Conservation (phyloP, 2,888 invertebrate genomes). For the Ectropis crepuscularia region DNA sequence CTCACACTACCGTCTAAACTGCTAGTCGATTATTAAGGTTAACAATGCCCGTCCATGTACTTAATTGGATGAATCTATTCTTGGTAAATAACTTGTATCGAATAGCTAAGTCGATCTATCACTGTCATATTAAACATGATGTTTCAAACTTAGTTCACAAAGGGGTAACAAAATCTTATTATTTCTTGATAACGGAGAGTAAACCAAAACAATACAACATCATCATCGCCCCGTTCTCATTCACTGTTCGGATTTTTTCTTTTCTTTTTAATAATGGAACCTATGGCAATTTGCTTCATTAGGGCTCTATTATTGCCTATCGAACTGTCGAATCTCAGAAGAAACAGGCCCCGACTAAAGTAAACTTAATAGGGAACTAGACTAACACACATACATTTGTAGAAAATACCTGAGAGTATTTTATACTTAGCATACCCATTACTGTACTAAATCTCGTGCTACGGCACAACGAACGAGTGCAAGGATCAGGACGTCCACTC, state of each 20-base stretch:
- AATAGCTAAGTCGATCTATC: slow-evolving; percentile 23
- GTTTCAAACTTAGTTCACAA: slow-evolving; percentile 9
- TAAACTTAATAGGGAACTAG: too few species aligned
- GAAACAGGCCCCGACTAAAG: too few species aligned
- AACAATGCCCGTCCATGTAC: slow-evolving; percentile 14
- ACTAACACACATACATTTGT: too few species aligned
- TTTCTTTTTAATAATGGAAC: background rate
- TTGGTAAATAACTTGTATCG: slow-evolving; percentile 1
- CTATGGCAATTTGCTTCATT: too few species aligned
- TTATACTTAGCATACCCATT: too few species aligned
- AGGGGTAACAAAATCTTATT: background rate
- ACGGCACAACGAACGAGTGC: too few species aligned
- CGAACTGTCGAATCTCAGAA: too few species aligned
- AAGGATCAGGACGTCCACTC: too few species aligned
- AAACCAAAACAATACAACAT: background rate
- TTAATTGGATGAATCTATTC: slow-evolving; percentile 16
- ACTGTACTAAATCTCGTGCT: too few species aligned
- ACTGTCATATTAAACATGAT: slow-evolving; percentile 20
- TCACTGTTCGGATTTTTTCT: background rate
- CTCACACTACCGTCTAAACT: background rate
- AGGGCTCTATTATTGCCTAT: too few species aligned
- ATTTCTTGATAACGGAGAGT: background rate
- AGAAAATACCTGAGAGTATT: too few species aligned
- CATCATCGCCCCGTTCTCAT: background rate
- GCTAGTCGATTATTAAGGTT: background rate